phyloP scores from a whole-genome alignment of 2,797 vertebrate species.

The Pipistrellus pygmaeus region DNA sequence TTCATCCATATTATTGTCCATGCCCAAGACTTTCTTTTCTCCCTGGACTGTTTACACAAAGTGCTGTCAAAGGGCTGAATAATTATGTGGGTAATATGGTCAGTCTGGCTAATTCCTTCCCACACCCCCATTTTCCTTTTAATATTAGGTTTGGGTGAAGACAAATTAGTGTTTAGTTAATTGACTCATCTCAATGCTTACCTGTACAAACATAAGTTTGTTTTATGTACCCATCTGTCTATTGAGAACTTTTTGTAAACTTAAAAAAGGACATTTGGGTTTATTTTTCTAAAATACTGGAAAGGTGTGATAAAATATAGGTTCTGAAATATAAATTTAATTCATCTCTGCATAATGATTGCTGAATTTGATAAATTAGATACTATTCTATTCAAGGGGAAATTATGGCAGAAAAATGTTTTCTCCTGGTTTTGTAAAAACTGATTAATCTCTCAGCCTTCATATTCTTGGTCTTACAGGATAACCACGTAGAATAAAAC shows the following conservation, averaged over 20 bases:
- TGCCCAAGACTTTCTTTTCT: neutral
- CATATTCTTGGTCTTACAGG: neutral
- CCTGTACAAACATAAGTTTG: constrained; percentile 46
- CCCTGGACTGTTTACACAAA: constrained; percentile 9
- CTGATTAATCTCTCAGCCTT: neutral
- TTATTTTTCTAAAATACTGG: constrained; percentile 70
- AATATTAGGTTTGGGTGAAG: constrained; percentile 22
- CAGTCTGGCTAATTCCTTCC: neutral
- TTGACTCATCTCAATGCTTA: constrained; percentile 53
- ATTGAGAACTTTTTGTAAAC: constrained; percentile 62
- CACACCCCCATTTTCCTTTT: neutral
- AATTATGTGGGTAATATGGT: constrained; percentile 23
- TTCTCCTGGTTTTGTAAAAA: constrained; percentile 51
- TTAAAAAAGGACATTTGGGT: constrained; percentile 65
- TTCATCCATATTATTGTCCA: constrained; percentile 40
- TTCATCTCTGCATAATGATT: constrained; percentile 25
- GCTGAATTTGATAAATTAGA: constrained; percentile 56
- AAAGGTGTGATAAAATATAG: constrained; percentile 53
- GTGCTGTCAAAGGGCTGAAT: constrained; percentile 50
- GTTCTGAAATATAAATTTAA: constrained; percentile 58
- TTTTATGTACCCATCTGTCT: constrained; percentile 47
- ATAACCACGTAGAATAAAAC: neutral
- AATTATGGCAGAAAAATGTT: constrained; percentile 42
- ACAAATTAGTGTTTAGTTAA: constrained; percentile 33
- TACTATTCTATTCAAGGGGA: constrained; percentile 42